phyloP scores from a whole-genome alignment of 2,797 vertebrate genomes.

The Picus viridis region DNA sequence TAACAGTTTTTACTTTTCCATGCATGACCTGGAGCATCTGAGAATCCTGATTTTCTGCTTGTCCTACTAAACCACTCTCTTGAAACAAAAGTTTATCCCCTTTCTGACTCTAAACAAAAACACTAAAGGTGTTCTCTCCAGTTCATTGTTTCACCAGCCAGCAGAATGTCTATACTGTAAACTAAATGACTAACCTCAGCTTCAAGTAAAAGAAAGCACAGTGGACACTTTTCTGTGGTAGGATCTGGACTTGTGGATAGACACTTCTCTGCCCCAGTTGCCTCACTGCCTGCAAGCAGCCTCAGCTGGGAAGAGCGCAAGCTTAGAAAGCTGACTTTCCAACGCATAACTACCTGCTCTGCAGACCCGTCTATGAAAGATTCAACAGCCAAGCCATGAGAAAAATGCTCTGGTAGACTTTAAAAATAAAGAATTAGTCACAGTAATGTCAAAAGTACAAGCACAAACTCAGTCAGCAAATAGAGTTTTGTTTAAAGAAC shows the following conservation, averaged over 20 bases:
- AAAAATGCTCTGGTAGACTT: neutral
- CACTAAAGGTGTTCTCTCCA: neutral
- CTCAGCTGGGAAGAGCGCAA: neutral
- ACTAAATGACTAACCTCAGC: neutral
- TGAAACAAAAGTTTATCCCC: neutral
- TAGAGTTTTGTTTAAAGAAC: neutral
- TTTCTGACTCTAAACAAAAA: constrained; percentile 28
- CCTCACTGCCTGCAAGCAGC: neutral
- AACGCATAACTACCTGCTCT: neutral
- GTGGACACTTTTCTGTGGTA: neutral
- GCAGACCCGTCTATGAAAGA: neutral
- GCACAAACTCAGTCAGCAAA: neutral
- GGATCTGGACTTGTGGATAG: neutral
- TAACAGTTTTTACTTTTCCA: neutral
- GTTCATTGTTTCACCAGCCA: neutral
- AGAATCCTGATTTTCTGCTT: neutral
- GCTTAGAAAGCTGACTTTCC: neutral
- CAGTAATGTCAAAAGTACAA: neutral
- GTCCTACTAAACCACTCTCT: constrained; percentile 9
- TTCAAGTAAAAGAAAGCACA: neutral
- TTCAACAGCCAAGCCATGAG: neutral
- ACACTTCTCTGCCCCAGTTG: neutral
- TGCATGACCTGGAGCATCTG: neutral
- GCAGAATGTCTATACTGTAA: neutral
- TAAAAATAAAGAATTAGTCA: neutral